Evolutionary conservation across 2,113 vertebrate species (phyloP).

Genomic region (Okapia johnstoni): DNA sequence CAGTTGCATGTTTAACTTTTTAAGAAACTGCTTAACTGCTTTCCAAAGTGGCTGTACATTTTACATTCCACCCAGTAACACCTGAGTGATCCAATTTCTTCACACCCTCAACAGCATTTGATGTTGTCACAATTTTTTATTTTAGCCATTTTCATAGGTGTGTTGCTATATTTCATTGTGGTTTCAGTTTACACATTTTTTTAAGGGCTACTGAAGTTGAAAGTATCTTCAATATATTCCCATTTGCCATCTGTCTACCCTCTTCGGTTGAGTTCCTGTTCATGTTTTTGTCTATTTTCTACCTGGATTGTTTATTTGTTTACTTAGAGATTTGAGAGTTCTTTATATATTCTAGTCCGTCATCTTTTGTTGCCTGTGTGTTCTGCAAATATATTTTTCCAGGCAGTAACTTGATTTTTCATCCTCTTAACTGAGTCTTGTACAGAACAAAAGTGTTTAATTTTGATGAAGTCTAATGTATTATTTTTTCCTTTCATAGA

Average conservation of each 20-base stretch:
- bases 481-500: neutral
- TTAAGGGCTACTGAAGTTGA: neutral
- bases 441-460: neutral
- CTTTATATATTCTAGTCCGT: neutral
- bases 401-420: neutral
- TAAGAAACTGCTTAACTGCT: neutral
- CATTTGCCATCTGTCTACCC: neutral
- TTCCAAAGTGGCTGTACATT: neutral
- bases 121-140: neutral
- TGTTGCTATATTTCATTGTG: neutral
- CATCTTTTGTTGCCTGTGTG: neutral
- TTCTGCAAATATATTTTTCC: neutral
- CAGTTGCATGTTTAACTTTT: neutral
- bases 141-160: neutral
- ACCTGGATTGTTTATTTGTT: neutral
- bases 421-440: neutral
- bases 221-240: neutral
- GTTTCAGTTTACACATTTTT: neutral
- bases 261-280: neutral
- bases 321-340: neutral
- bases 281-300: neutral
- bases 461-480: neutral
- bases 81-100: neutral
- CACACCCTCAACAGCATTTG: neutral
- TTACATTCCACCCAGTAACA: neutral